Conservation (phyloP, 2,113 vertebrate species). For the Aythya baeri region DNA sequence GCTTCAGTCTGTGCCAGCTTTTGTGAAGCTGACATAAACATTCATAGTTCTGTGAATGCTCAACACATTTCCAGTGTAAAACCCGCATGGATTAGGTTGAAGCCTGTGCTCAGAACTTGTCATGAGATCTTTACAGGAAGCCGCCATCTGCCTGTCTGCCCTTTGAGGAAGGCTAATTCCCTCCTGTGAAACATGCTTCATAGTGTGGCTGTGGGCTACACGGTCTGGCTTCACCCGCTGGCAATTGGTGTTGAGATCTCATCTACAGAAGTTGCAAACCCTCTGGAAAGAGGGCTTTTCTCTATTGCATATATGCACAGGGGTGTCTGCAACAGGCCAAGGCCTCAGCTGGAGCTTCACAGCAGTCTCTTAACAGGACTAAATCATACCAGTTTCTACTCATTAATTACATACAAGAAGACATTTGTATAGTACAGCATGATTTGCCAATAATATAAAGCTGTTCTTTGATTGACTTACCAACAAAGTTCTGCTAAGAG, state of each 20-base stretch:
- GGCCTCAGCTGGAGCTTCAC: neutral
- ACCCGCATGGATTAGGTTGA: neutral
- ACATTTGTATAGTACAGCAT: neutral
- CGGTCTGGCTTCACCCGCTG: neutral
- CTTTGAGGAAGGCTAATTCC: neutral
- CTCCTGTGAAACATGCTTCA: neutral
- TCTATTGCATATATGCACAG: neutral
- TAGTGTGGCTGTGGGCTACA: fast-evolving
- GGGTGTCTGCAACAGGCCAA: neutral
- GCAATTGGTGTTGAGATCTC: neutral
- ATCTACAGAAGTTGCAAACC: neutral
- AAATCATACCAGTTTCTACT: neutral
- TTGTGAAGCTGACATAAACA: fast-evolving
- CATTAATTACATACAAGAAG: neutral
- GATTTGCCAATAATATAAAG: neutral
- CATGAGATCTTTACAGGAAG: neutral
- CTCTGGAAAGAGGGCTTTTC: neutral
- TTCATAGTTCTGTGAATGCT: neutral
- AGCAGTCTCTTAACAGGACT: neutral
- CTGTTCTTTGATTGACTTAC: neutral
- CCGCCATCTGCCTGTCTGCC: neutral
- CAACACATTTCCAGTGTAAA: neutral
- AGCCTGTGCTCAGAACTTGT: neutral
- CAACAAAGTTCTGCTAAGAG: neutral
- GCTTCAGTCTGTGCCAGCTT: neutral